Evolutionary conservation across 1,140 invertebrate genomes (phyloP).

Genomic region (Caenorhabditis remanei): DNA sequence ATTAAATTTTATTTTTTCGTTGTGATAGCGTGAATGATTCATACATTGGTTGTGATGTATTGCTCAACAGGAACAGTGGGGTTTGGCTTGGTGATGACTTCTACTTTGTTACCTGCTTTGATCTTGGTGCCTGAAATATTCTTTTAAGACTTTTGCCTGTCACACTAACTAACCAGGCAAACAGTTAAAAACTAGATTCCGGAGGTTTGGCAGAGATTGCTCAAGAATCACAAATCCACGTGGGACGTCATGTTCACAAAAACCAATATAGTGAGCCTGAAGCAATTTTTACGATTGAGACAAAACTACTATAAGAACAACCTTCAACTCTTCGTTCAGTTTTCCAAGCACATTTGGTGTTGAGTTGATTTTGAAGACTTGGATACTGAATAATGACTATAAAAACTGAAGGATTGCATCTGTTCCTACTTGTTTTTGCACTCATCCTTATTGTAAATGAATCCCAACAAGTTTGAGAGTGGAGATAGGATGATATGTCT

Average conservation of each 20-base stretch:
- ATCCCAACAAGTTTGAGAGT: background rate
- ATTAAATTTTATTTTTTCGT: background rate
- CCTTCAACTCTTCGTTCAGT: background rate
- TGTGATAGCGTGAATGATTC: too few relatives aligned
- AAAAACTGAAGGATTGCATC: background rate
- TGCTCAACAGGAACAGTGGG: background rate
- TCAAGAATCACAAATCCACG: constrained; percentile 27
- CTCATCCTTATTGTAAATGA: background rate
- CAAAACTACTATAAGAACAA: background rate
- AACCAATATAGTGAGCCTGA: constrained; percentile 4
- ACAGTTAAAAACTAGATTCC: background rate
- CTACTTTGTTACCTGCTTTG: background rate
- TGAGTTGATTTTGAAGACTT: background rate
- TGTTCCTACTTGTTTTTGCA: background rate
- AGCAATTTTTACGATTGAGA: background rate
- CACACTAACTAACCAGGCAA: background rate
- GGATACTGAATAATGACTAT: background rate
- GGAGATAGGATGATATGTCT: background rate
- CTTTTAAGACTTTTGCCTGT: background rate
- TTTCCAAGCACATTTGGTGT: background rate
- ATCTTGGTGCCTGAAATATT: background rate
- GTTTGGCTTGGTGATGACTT: background rate
- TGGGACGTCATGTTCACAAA: background rate
- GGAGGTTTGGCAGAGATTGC: background rate
- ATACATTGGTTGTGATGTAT: background rate